Evolutionary conservation across 2,888 invertebrate species (phyloP), one percentile per base, ranked within the genome.

Genomic region (Apodemia hepburni): DNA sequence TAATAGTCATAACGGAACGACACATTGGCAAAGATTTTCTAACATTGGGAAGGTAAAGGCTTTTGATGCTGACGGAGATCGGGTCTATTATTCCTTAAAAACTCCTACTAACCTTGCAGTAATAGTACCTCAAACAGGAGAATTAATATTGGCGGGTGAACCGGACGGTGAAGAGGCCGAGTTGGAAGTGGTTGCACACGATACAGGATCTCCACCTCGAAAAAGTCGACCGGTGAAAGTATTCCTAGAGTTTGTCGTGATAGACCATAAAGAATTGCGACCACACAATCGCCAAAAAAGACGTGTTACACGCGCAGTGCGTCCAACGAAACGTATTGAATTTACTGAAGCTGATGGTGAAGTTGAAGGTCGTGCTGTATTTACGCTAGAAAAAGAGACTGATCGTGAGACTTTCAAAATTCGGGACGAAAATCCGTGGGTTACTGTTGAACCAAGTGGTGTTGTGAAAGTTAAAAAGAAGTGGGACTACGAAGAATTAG

Each of bases 401-500:
- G 97, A 97, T 72, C 94, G 96, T 76, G 98, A 98, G 84, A 97
- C 96, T 11, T 98, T 98, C 84, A 97, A 98, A 88, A 97, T 98
- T 77, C 93, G 98, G 74, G 98, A 98, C 77, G 97, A 97, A 81
- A 98, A 98, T 92, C 96, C 96, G 70, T 98, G 98, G 98, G 97
- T 98, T 64, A 97, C 96, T 58, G 97, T 98, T 62, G 97, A 97
- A 84, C 94, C 96, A 58, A 97, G 97, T 87, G 98, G 98, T 73
- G 96, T 97, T 64, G 97, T 98, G 76, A 95, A 96, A 77, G 98
- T 98, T 70, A 97, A 97, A 89, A 97, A 97, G 94, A 97, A 97
- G 94, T 98, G 98, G 98, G 98, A 98, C 93, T 98, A 97, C 85
- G 98, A 98, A 81, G 98, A 98, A 79, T 87, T 98, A 59, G 98